Conservation (phyloP, 2,113 vertebrate species). For the Halichoeres trimaculatus region DNA sequence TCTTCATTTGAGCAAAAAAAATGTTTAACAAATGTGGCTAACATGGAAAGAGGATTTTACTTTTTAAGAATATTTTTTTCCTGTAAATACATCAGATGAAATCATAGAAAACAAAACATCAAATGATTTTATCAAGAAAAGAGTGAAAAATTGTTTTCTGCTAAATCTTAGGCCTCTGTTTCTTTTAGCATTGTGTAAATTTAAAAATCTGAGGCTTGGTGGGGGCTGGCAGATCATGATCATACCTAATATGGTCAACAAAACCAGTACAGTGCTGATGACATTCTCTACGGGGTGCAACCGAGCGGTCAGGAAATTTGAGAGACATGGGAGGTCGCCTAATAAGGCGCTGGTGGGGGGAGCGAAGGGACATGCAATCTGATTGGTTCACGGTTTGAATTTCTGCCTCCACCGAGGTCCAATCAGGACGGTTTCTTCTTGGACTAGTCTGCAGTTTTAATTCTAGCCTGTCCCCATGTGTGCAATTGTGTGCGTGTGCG, state of each 20-base stretch:
- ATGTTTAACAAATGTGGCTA: slow-evolving; percentile 1
- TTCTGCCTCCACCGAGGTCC: slow-evolving; percentile 71
- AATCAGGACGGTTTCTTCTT: slow-evolving; percentile 68
- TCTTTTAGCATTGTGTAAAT: slow-evolving; percentile 52
- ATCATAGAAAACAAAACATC: background rate
- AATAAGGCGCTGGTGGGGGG: slow-evolving; percentile 73
- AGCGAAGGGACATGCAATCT: slow-evolving; percentile 55
- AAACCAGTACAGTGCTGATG: slow-evolving; percentile 75
- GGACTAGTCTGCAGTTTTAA: slow-evolving; percentile 63
- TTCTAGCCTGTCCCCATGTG: slow-evolving; percentile 55
- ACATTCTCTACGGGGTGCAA: slow-evolving; percentile 66
- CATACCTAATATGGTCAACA: slow-evolving; percentile 84
- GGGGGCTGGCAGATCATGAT: slow-evolving; percentile 60
- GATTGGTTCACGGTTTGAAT: slow-evolving; percentile 81
- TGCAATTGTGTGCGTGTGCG: slow-evolving; percentile 11
- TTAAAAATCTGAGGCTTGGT: slow-evolving; percentile 35
- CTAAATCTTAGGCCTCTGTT: slow-evolving; percentile 58
- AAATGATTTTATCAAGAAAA: slow-evolving; percentile 8
- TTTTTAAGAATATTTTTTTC: background rate
- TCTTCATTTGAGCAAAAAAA: background rate
- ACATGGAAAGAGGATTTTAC: background rate
- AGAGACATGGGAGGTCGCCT: slow-evolving; percentile 75
- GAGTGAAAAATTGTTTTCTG: slow-evolving; percentile 14
- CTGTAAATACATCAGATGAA: slow-evolving; percentile 7
- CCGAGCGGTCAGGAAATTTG: slow-evolving; percentile 71